Evolutionary conservation across 2,113 vertebrate genomes (phyloP), one percentile per base, ranked within the genome.

Genomic region (Pimephales promelas): DNA sequence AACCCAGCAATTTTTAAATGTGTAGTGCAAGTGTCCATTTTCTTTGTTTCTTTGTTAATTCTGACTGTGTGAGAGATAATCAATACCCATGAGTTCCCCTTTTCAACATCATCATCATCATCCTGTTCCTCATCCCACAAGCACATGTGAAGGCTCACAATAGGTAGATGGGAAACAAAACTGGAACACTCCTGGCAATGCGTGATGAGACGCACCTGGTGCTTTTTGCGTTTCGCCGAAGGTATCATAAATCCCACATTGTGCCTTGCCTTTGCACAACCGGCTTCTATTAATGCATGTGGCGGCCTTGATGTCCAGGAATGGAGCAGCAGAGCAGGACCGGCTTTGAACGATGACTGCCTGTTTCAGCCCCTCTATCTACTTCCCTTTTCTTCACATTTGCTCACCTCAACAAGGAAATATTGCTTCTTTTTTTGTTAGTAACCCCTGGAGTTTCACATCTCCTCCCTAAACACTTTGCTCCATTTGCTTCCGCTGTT

Each of bases 161-260:
- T n/a, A 70, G 28, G 5, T 64, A 62, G 57, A 54, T 26, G 28
- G 47, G 6, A 22, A 68, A n/a, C 5, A 70, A 70, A 70, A 56
- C 28, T 16, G 9, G 47, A 81, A 22, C 64, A 81, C 31, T 36
- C 11, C 45, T 26, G 62, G 62, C 47, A 80, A 61, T 70, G 62
- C n/a, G 22, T 70, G 79, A 81, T 70, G 79, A 52, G 18, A 56
- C 47, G 31, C 79, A 70, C 64, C 64, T 81, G 79, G 62, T 81
- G 64, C 45, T 81, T 66, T 71, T 70, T 81, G 79, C 79, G 54
- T 81, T 22, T 81, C 22, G 10, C 64, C 7, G 31, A 64, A 70
- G 79, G 79, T 24, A 24, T 81, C 79, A 81, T 81, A 81, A 81
- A 81, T 81, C 79, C 47, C 10, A n/a, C 47, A 81, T 56, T 81